Evolutionary conservation across 2,888 invertebrate genomes (phyloP), one percentile per base, ranked within the genome.

Genomic region (Cosmia pyralina): DNA sequence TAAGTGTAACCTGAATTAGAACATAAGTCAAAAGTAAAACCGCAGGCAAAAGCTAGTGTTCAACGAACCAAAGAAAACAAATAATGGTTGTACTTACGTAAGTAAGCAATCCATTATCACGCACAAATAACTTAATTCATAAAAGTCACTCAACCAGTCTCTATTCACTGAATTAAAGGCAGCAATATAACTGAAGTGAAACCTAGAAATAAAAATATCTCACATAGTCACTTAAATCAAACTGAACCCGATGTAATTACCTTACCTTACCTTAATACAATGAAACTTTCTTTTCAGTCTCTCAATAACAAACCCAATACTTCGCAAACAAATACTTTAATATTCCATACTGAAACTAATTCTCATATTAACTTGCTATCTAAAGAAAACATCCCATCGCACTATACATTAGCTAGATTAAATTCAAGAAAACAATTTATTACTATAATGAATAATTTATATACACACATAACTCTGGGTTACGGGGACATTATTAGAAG

Each of bases 401-500:
- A 41, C 28, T 55, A 44, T 52, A 64, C 70, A 84, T 84, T 82
- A 72, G 53, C 69, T 11, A 58, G 71, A 75, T 84, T 75, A 58
- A 68, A 64, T 69, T 68, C 41, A 58, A 70, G 63, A 72, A 75
- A 70, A 76, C 64, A 69, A 68, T 46, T 59, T 63, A 69, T 70
- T 77, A 41, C 28, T 62, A 22, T 52, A 52, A 52, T 81, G 72
- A 82, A 81, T 84, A 64, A 78, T 84, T 69, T 69, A 75, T 78
- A 44, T 66, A 15, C 46, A 44, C 63, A 15, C 46, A 3, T 53
- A 17, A 65, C 11, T 55, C 41, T 41, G 2, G 38, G 28, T 82
- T 82, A 64, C 17, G 8, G 6, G 44, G 50, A 53, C 44, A 52
- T 28, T 4, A 50, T 15, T 22, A 38, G 6, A 41, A 46, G 34